phyloP scores from a whole-genome alignment of 2,888 invertebrate species.

The Caenorhabditis sulstoni region DNA sequence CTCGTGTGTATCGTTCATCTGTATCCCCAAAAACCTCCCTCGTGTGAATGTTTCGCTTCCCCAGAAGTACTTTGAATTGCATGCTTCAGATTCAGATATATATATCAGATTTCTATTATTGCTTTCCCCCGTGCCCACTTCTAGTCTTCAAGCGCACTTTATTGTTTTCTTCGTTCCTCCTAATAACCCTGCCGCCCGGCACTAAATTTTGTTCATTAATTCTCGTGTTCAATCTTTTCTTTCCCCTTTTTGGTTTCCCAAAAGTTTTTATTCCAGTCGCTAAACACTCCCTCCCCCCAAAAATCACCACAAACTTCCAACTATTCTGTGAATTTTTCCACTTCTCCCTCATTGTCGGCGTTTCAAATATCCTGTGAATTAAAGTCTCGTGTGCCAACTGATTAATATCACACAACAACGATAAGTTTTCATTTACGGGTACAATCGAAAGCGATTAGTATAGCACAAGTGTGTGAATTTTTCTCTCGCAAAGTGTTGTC shows the following conservation, averaged over 20 bases:
- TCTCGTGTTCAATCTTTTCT: constrained; percentile 2
- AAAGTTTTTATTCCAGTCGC: too few relatives aligned
- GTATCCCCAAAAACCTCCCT: background rate
- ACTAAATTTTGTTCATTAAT: constrained; percentile 15
- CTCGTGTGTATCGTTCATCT: constrained; percentile 21
- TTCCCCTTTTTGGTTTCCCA: background rate
- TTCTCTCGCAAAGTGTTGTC: constrained; percentile 6
- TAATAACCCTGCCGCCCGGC: constrained; percentile 18
- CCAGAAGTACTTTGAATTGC: constrained; percentile 5
- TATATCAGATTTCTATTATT: constrained; percentile 17
- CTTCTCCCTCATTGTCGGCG: constrained; percentile 1
- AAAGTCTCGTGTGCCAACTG: constrained; percentile 22
- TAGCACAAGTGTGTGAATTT: constrained; percentile 23
- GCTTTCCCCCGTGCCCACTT: constrained; percentile 1
- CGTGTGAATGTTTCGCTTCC: constrained; percentile 24
- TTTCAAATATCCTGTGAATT: constrained; percentile 13
- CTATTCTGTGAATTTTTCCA: constrained; percentile 4
- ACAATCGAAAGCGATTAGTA: constrained; percentile 36
- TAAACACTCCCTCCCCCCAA: background rate
- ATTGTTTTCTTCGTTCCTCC: constrained; percentile 23
- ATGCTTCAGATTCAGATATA: constrained; percentile 22
- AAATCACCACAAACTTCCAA: background rate
- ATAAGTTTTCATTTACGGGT: constrained; percentile 26
- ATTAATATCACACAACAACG: constrained; percentile 3
- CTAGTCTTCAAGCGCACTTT: background rate